Base-by-base conservation (phyloP, 2,797 vertebrate genomes). In the Decapterus maruadsi region DNA sequence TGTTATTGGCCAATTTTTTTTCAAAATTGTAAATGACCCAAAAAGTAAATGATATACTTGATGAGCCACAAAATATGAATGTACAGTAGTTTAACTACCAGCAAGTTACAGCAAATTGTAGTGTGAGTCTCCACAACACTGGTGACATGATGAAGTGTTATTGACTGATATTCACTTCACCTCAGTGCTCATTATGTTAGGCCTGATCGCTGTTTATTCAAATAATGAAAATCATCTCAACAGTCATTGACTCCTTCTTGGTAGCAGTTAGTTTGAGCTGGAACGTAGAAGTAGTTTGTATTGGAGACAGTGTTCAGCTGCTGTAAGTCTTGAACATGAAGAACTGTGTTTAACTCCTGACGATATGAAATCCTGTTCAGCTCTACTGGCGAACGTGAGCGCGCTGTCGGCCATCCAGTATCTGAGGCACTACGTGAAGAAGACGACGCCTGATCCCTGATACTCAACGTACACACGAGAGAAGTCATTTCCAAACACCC, bases 391-490 rank as follows among this genome's bases (percentile, higher is more conserved):
- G 11, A 97, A 97, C 55, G 93, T 99, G 12, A 98, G 97, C n/a
- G 96, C 97, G 0, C 90, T 99, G 17, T 99, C 98, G 0, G 97
- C 98, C 48, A 99, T 99, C 94, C 97, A 95, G 84, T 98, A 97
- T 92, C 95, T 99, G 93, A 94, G 97, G 67, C 89, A 93, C 55
- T 96, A 96, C 66, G 85, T 92, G 79, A 90, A 70, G 86, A 94
- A 85, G 91, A 94, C 81, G 90, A 93, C 67, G 40, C 77, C 61
- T 29, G 54, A 88, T 53, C 58, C 71, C 61, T 91, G 89, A 93
- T 42, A 45, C 65, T 62, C 4, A 31, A 2, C 53, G 26, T 51
- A 29, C 72, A 73, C 36, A 45, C 36, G 67, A 54, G n/a, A 54
- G 6, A 78, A 45, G 17, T 45, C 1, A 77, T 81, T 90, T 89